Percentiles rank a stretch among this genome's conserved stretches.
Evolutionary conservation across 2,113 vertebrate species (phyloP).

Genomic region (Heptranchias perlo): DNA sequence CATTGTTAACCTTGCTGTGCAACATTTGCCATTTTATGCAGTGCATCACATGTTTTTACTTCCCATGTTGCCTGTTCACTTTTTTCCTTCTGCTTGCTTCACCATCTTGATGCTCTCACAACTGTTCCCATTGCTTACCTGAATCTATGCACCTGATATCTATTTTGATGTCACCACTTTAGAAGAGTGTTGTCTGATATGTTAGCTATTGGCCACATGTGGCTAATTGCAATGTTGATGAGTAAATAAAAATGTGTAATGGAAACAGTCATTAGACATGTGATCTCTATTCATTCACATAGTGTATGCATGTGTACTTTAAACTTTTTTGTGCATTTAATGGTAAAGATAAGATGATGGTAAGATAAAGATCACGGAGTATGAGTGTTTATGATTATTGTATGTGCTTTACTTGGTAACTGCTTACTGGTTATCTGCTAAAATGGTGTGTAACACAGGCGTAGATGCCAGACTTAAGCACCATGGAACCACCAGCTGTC

Average conservation of each 20-base stretch:
- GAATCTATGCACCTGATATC: not conserved
- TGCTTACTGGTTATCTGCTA: too few species aligned
- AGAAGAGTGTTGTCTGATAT: not conserved
- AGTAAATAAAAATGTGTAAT: not conserved
- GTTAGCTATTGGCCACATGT: not conserved
- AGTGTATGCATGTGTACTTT: not conserved
- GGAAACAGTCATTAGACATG: too few species aligned
- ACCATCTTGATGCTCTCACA: not conserved
- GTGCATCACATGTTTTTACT: not conserved
- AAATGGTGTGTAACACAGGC: too few species aligned
- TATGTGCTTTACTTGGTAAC: not conserved
- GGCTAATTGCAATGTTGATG: not conserved
- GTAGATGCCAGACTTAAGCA: too few species aligned
- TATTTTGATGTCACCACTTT: not conserved
- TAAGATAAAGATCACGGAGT: too few species aligned
- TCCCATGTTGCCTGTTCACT: not conserved
- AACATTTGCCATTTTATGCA: too few species aligned
- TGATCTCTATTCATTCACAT: not conserved
- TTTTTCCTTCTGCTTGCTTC: not conserved
- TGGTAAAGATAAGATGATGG: too few species aligned
- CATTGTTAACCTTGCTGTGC: too few species aligned
- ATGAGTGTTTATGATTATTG: not conserved
- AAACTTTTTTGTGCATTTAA: not conserved
- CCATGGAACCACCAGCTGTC: too few species aligned
- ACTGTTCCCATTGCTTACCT: not conserved